Evolutionary conservation across 2,888 invertebrate genomes (phyloP).

Genomic region (Drosophila kanekoi): DNA sequence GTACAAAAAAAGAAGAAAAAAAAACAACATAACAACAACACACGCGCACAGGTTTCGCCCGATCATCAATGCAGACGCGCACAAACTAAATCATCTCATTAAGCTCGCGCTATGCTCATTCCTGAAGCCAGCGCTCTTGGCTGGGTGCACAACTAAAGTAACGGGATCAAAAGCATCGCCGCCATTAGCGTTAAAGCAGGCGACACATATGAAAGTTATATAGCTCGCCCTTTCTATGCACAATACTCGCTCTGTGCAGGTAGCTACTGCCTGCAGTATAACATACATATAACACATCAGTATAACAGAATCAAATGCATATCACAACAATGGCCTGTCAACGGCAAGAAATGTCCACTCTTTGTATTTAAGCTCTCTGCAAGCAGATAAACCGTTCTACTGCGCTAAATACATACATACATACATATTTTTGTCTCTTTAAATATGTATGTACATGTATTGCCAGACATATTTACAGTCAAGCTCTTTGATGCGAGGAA

Average conservation of each 20-base stretch:
- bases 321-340: too few relatives aligned
- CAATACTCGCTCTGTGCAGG: too few relatives aligned
- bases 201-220: too few relatives aligned
- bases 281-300: too few relatives aligned
- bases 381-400: neutral
- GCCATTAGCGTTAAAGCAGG: too few relatives aligned
- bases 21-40: too few relatives aligned
- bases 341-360: neutral
- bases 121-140: neutral
- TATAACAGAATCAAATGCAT: too few relatives aligned
- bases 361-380: neutral
- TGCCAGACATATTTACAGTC: neutral
- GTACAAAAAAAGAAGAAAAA: too few relatives aligned
- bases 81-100: neutral
- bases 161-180: conserved; percentile 15
- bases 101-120: neutral
- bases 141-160: neutral
- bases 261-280: too few relatives aligned
- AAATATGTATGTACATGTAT: too few relatives aligned
- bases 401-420: neutral
- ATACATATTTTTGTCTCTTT: neutral
- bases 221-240: too few relatives aligned
- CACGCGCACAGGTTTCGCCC: neutral
- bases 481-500: too few relatives aligned
- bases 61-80: neutral